phyloP scores from a whole-genome alignment of 2,888 invertebrate genomes.

The Spodoptera littoralis region DNA sequence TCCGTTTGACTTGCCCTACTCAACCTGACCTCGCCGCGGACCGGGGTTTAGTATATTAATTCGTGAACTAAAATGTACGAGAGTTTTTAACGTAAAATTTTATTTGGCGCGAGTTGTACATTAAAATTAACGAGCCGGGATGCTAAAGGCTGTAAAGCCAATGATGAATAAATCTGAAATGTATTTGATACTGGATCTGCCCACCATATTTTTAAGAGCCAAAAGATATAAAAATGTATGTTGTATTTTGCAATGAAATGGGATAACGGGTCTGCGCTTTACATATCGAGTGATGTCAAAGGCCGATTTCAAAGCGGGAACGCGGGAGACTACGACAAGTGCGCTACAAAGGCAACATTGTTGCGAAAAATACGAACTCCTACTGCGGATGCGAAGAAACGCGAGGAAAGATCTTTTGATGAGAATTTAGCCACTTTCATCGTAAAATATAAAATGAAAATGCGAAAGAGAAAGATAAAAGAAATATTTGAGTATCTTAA shows the following conservation, averaged over 20 bases:
- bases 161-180: constrained; percentile 34
- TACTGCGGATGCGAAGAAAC: constrained; percentile 12
- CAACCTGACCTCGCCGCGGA: constrained; percentile 60
- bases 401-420: constrained; percentile 3
- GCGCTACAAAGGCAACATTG: constrained; percentile 49
- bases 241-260: constrained; percentile 55
- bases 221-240: constrained; percentile 43
- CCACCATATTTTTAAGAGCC: constrained; percentile 34
- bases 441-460: constrained; percentile 10
- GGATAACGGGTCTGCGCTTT: constrained; percentile 59
- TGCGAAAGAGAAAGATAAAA: background rate
- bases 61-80: constrained; percentile 41
- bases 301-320: constrained; percentile 45
- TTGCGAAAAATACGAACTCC: constrained; percentile 26
- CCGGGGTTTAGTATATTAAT: constrained; percentile 55
- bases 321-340: constrained; percentile 27
- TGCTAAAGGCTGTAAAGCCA: constrained; percentile 22
- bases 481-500: constrained; percentile 9
- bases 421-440: constrained; percentile 1
- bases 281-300: constrained; percentile 64
- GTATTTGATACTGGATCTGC: constrained; percentile 18
- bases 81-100: constrained; percentile 33
- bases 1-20: constrained; percentile 63
- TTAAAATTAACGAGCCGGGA: constrained; percentile 41
- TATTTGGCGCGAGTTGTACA: constrained; percentile 30